Evolutionary conservation across 2,113 vertebrate species (phyloP).

Genomic region (Muscicapa adusta): DNA sequence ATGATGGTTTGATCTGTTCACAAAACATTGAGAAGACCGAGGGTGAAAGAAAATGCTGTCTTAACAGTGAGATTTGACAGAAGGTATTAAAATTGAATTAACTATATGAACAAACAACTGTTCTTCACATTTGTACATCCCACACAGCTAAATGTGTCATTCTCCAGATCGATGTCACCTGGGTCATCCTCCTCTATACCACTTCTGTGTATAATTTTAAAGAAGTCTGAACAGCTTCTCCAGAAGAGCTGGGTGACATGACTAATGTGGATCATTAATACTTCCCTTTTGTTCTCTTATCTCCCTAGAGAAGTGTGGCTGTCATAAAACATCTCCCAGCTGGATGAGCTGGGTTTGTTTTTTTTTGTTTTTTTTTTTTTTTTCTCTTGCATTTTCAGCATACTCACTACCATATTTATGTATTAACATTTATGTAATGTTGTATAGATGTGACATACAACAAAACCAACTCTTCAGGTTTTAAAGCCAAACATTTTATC

Average conservation of each 20-base stretch:
- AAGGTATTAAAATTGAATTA: background rate
- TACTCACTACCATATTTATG: background rate
- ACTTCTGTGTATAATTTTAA: background rate
- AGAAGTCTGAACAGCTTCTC: background rate
- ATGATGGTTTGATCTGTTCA: background rate
- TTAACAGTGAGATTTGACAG: slow-evolving; percentile 16
- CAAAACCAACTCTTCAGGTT: background rate
- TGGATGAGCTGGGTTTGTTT: background rate
- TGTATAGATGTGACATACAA: background rate
- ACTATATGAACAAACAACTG: background rate
- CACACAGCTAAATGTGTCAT: background rate
- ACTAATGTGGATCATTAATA: background rate
- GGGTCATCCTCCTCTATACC: background rate
- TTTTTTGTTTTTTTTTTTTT: background rate
- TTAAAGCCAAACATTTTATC: background rate
- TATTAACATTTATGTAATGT: too few relatives aligned
- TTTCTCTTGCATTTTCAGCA: background rate
- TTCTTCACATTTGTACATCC: background rate
- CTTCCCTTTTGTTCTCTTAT: background rate
- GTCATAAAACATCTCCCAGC: background rate
- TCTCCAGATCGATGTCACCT: background rate
- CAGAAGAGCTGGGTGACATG: background rate
- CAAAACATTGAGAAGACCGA: background rate
- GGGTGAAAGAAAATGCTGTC: slow-evolving; percentile 2
- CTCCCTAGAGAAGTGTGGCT: background rate